These are phyloP conservation scores for Gallirallus australis DNA, from an alignment of 2,797 vertebrate genomes.

Conservation along the genomic window DNA sequence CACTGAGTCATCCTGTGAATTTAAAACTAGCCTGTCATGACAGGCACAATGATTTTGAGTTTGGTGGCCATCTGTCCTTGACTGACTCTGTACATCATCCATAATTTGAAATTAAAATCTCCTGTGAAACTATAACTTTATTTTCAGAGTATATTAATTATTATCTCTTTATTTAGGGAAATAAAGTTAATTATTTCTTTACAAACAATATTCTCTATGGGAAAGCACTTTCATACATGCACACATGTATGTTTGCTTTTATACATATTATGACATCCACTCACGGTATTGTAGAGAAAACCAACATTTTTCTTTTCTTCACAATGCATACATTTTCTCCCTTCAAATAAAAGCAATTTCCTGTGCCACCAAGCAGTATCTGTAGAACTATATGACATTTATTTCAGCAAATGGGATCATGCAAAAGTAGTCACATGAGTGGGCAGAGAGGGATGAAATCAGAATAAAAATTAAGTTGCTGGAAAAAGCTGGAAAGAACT, in stretches of 20 bases:
- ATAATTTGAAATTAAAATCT: neutral
- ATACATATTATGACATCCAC: rapidly evolving
- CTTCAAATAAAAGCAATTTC: neutral
- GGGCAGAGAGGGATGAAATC: neutral
- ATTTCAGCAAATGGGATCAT: neutral
- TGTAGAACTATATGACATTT: neutral
- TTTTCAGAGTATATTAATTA: neutral
- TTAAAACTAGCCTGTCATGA: neutral
- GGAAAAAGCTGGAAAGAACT: neutral
- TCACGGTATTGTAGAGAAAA: neutral
- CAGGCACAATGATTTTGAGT: neutral
- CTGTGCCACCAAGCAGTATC: neutral
- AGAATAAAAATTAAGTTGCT: neutral
- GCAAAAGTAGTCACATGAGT: neutral
- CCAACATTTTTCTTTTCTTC: neutral
- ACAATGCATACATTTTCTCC: neutral
- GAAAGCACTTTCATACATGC: neutral
- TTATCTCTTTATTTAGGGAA: neutral
- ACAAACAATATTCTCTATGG: neutral
- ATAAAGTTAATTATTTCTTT: neutral
- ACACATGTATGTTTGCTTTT: rapidly evolving
- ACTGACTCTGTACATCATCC: neutral
- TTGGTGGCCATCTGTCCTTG: constrained; percentile 6
- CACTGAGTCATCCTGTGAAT: neutral
- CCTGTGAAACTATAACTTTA: neutral